phyloP scores from a whole-genome alignment of 2,888 invertebrate genomes.

The Ormyrus nitidulus region DNA sequence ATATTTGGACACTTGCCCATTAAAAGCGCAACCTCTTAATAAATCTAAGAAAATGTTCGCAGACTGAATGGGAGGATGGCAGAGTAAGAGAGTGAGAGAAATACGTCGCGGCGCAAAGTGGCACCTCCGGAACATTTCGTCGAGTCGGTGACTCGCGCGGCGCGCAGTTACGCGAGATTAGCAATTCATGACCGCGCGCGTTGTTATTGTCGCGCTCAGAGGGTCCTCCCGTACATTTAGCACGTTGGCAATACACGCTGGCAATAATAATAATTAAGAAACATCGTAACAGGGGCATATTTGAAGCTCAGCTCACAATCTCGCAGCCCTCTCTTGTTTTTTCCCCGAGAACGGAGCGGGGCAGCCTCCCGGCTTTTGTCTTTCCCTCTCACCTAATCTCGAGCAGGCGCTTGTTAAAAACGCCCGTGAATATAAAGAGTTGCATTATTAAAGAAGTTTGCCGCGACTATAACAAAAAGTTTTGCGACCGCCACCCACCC shows the following conservation, averaged over 20 bases:
- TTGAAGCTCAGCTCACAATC: slow-evolving; percentile 54
- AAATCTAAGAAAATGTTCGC: no score
- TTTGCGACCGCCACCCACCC: slow-evolving; percentile 54
- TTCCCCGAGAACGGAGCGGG: not conserved
- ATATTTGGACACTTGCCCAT: no score
- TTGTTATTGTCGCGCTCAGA: slow-evolving; percentile 69
- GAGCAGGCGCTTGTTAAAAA: slow-evolving; percentile 73
- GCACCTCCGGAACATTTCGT: slow-evolving; percentile 45
- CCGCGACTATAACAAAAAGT: slow-evolving; percentile 73
- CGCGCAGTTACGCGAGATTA: slow-evolving; percentile 69
- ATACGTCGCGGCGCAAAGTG: slow-evolving; percentile 52
- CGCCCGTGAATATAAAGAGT: slow-evolving; percentile 76
- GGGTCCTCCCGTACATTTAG: slow-evolving; percentile 67
- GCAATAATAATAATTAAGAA: slow-evolving; percentile 76
- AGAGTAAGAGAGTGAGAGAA: slow-evolving; percentile 22
- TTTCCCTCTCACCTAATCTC: slow-evolving; percentile 69
- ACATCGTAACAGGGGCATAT: slow-evolving; percentile 73
- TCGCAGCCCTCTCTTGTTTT: slow-evolving; percentile 33
- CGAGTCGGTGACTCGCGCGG: slow-evolving; percentile 35
- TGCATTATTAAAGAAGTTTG: slow-evolving; percentile 76
- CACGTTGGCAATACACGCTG: slow-evolving; percentile 68
- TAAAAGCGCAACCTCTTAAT: no score
- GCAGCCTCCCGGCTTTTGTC: slow-evolving; percentile 28
- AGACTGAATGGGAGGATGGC: not conserved
- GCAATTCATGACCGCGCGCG: slow-evolving; percentile 72